A percentile compares a stretch with the other conserved stretches of the same genome.
Evolutionary conservation across 2,113 vertebrate genomes (phyloP).

Genomic region (Thalassarche chlororhynchos): DNA sequence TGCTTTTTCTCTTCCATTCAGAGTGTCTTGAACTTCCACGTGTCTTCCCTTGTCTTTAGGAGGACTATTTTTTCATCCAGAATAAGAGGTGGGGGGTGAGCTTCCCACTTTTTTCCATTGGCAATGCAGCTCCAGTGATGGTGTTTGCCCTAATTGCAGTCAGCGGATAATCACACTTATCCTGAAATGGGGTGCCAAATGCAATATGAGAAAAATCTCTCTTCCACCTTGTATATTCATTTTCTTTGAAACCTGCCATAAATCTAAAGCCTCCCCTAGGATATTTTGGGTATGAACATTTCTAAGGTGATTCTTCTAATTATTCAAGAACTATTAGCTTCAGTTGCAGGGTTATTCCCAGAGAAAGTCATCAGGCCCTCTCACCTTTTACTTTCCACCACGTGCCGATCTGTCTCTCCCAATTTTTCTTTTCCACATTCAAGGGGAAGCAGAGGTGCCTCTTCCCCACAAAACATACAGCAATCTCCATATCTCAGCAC

Average conservation of each 20-base stretch:
- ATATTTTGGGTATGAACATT: background rate
- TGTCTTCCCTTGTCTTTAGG: background rate
- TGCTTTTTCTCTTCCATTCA: background rate
- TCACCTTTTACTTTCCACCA: background rate
- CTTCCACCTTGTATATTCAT: background rate
- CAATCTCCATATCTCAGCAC: background rate
- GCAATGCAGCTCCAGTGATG: background rate
- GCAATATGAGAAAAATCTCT: background rate
- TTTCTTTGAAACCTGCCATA: background rate
- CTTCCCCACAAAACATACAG: background rate
- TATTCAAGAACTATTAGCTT: background rate
- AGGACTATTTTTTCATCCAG: background rate
- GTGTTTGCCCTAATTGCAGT: background rate
- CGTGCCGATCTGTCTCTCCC: rapidly evolving
- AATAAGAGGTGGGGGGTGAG: background rate
- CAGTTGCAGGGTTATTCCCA: background rate
- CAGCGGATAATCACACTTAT: background rate
- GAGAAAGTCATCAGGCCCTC: background rate
- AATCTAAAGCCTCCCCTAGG: background rate
- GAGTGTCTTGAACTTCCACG: background rate
- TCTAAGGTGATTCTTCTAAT: background rate
- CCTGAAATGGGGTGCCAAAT: background rate
- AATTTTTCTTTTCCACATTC: background rate
- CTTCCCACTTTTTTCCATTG: background rate
- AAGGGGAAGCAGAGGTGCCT: background rate